A percentile compares a stretch with the other conserved stretches of the same genome.
Conservation (phyloP, 2,888 invertebrate genomes). For the Amitus sp. region DNA sequence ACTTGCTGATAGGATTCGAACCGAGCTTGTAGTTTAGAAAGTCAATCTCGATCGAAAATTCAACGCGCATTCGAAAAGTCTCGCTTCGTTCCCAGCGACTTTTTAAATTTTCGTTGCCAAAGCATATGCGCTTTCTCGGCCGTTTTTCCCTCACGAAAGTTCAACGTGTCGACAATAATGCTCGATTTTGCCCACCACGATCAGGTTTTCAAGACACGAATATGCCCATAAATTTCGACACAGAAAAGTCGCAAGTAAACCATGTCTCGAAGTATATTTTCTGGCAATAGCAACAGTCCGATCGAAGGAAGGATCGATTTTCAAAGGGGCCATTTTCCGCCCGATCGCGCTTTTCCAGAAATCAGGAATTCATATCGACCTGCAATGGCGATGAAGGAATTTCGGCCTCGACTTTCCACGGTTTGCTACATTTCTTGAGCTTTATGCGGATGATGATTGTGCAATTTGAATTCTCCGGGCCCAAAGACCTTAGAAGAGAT, state of each 20-base stretch:
- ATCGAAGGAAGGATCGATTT: constrained; percentile 1
- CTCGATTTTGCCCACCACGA: constrained; percentile 23
- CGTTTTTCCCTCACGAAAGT: constrained; percentile 17
- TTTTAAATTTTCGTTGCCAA: constrained; percentile 24
- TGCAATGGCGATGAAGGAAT: too few species aligned
- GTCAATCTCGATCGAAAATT: not conserved
- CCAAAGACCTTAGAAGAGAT: not conserved
- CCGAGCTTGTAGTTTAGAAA: constrained; percentile 7
- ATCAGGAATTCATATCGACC: too few species aligned
- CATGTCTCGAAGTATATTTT: constrained; percentile 14
- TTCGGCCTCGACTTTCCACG: constrained; percentile 6
- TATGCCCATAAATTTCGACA: constrained; percentile 14
- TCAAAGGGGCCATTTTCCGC: constrained; percentile 15
- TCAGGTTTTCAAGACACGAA: constrained; percentile 34
- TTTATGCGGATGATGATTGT: not conserved
- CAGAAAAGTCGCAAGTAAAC: constrained; percentile 30
- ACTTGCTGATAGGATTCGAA: too few species aligned
- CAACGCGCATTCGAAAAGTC: constrained; percentile 7
- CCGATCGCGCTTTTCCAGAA: constrained; percentile 14
- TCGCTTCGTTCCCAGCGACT: constrained; percentile 6
- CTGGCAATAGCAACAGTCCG: not conserved
- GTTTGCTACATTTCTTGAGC: not conserved
- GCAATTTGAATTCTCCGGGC: constrained; percentile 1
- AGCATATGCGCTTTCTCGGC: constrained; percentile 22
- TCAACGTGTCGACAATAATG: constrained; percentile 14